phyloP scores from a whole-genome alignment of 2,888 invertebrate species.

The Chironomus riparius region DNA sequence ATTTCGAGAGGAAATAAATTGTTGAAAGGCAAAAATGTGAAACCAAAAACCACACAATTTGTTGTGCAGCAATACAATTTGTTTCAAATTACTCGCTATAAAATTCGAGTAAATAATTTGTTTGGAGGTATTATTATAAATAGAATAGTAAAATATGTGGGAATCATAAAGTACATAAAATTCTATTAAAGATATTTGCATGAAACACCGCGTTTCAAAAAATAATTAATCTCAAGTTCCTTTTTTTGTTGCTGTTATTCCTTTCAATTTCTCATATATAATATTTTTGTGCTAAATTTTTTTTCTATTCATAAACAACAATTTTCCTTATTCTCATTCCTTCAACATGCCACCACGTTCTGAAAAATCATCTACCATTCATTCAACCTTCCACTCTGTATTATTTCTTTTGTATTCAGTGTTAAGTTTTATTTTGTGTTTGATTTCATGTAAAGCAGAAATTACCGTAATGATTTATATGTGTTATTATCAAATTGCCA shows the following conservation, averaged over 20 bases:
- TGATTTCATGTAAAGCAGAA: slow-evolving; percentile 1
- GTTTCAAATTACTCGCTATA: no score
- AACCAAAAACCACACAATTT: no score
- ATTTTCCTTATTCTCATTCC: neutral
- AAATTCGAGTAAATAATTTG: no score
- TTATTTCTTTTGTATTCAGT: neutral
- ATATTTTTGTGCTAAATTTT: neutral
- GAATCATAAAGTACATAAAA: no score
- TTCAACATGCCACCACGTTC: no score
- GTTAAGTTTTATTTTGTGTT: neutral
- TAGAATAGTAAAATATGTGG: no score
- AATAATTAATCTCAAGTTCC: neutral
- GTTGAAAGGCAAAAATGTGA: no score
- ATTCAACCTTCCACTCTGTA: neutral
- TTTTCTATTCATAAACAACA: no score
- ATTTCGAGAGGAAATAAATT: no score
- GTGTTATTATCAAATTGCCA: neutral
- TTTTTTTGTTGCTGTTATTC: neutral
- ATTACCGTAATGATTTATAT: slow-evolving; percentile 1
- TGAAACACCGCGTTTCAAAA: neutral
- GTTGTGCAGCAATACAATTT: no score
- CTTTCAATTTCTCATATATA: neutral
- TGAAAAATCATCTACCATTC: no score
- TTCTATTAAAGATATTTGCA: neutral
- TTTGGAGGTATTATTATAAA: no score